Base-by-base conservation (phyloP, 2,797 vertebrate genomes). In the Meriones psammophilus region DNA sequence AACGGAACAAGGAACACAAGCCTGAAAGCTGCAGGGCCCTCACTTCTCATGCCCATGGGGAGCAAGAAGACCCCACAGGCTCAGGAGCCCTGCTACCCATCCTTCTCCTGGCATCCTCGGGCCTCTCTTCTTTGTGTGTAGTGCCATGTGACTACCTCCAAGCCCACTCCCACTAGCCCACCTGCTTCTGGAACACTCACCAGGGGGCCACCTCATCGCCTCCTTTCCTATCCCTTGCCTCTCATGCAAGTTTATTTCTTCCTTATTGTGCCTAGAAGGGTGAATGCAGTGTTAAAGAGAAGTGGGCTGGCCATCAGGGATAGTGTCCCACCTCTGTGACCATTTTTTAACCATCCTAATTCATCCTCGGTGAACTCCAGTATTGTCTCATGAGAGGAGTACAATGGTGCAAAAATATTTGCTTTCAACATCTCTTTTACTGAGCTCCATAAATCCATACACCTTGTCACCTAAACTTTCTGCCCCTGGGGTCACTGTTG, bases 311-410 rank as follows among this genome's bases (percentile, higher is more conserved):
- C 78, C 36, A n/a, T 15, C 3, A 7, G 87, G 26, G 22, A 15
- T 17, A 0, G 24, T 84, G 81, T 79, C 83, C 73, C 87, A 84
- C 8, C 24, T 94, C 96, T 97, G 94, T 93, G 92, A 88, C 81
- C 95, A 88, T 88, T 88, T 80, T 97, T 96, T n/a, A 92, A 92
- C 94, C 93, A 66, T 92, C 64, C 58, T 81, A 96, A 96, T 97
- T 97, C 97, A 96, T 97, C 96, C 95, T 90, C 89, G 12, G 56
- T 76, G 36, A 62, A 18, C 36, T 2, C 71, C 94, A 95, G 86
- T 69, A 3, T 28, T n/a, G 96, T 94, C 97, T 97, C 96, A 93
- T 69, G 13, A 58, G 33, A 78, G 26, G 12, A 66, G 24, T 17
- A 5, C 33, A 14, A 24, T 56, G 42, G 83, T 89, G 85, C 73